Conservation (phyloP, 2,797 vertebrate species). For the Tamandua tetradactyla region DNA sequence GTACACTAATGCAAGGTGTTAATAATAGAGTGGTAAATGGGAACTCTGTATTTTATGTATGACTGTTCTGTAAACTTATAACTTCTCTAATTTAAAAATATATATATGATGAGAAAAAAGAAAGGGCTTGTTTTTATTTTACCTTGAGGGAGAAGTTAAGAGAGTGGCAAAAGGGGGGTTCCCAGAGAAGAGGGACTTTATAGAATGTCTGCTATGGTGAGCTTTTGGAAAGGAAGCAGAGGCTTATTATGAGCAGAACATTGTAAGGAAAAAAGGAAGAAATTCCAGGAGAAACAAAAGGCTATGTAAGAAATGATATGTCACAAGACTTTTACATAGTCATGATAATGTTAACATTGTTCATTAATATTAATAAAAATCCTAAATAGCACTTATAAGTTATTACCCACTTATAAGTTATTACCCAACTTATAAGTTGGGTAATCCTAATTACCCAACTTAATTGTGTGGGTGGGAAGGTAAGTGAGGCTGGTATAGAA, state of each 20-base stretch:
- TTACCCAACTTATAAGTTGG: no score
- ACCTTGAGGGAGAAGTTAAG: not conserved
- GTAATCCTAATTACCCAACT: no score
- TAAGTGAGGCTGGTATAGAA: not conserved
- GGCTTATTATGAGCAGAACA: not conserved
- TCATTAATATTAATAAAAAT: not conserved
- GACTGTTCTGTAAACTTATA: no score
- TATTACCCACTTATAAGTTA: no score
- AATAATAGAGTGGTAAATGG: no score
- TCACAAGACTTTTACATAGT: not conserved
- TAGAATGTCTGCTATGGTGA: not conserved
- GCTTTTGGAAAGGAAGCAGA: not conserved
- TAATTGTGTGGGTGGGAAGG: not conserved
- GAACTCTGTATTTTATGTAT: no score
- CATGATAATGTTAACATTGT: no score
- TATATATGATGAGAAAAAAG: no score
- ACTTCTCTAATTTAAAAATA: no score
- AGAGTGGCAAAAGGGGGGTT: not conserved
- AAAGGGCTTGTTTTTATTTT: not conserved
- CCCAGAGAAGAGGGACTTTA: not conserved
- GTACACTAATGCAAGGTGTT: no score
- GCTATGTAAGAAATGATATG: not conserved
- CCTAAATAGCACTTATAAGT: not conserved
- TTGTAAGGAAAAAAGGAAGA: not conserved
- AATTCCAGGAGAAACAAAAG: not conserved